Evolutionary conservation across 2,797 vertebrate genomes (phyloP).

Genomic region (Glossophaga mutica): DNA sequence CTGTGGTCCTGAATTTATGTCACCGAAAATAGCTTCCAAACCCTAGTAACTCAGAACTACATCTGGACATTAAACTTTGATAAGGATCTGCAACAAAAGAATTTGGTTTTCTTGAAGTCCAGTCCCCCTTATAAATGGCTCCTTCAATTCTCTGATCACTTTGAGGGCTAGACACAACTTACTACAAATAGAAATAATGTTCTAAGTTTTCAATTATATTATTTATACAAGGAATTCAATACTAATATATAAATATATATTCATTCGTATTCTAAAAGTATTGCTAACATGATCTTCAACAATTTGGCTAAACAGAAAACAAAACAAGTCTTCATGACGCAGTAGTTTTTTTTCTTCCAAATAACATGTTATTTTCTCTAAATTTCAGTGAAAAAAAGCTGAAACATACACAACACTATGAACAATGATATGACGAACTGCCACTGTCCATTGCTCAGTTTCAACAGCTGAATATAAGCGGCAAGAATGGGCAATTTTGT

Average conservation of each 20-base stretch:
- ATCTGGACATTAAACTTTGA: not conserved
- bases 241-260: not conserved
- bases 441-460: not conserved
- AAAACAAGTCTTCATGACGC: not conserved
- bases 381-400: not conserved
- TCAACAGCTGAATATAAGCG: not conserved
- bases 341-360: not conserved
- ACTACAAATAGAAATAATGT: not conserved
- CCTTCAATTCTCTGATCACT: not conserved
- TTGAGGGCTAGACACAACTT: not conserved
- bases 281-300: not conserved
- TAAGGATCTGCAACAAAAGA: not conserved
- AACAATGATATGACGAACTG: not conserved
- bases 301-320: not conserved
- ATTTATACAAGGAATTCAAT: conserved; percentile 15
- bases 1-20: not conserved
- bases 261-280: not conserved
- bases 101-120: not conserved
- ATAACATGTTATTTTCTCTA: not conserved
- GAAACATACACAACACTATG: not conserved
- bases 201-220: not conserved
- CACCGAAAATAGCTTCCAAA: not conserved
- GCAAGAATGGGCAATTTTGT: not conserved
- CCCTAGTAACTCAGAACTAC: not conserved
- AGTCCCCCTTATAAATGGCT: not conserved